phyloP scores from a whole-genome alignment of 2,113 vertebrate species.

The Thalassoma bifasciatum region DNA sequence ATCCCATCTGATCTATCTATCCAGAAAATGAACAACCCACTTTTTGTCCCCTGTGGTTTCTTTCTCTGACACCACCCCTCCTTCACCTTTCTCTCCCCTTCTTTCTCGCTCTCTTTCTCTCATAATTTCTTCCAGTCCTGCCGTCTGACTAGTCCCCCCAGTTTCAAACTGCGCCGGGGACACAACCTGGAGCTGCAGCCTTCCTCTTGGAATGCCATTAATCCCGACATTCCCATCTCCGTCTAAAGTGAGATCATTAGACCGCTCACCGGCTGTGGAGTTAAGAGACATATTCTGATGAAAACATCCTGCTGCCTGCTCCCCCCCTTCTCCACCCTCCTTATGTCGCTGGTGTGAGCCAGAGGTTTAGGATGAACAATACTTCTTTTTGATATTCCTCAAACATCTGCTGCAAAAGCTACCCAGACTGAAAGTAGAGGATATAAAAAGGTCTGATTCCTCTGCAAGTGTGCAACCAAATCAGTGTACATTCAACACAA shows the following conservation, averaged over 20 bases:
- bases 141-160: conserved; percentile 66
- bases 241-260: conserved; percentile 83
- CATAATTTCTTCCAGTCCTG: conserved; percentile 80
- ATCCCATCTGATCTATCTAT: conserved; percentile 86
- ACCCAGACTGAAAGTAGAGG: background rate
- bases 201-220: conserved; percentile 70
- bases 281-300: conserved; percentile 68
- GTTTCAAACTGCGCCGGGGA: conserved; percentile 74
- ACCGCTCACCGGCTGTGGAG: conserved; percentile 48
- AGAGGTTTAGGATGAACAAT: conserved; percentile 11
- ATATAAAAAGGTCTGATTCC: background rate
- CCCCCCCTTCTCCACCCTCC: conserved; percentile 25
- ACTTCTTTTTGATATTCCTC: conserved; percentile 16
- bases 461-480: background rate
- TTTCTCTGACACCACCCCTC: conserved; percentile 67
- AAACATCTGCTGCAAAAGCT: conserved; percentile 25
- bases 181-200: conserved; percentile 71
- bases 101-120: conserved; percentile 58
- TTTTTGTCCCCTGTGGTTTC: conserved; percentile 78
- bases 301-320: conserved; percentile 60
- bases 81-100: conserved; percentile 33
- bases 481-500: background rate
- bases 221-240: conserved; percentile 70
- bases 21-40: conserved; percentile 81
- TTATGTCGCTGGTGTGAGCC: conserved; percentile 74